Evolutionary conservation across 2,797 vertebrate genomes (phyloP).

Genomic region (Carcharodon carcharias): DNA sequence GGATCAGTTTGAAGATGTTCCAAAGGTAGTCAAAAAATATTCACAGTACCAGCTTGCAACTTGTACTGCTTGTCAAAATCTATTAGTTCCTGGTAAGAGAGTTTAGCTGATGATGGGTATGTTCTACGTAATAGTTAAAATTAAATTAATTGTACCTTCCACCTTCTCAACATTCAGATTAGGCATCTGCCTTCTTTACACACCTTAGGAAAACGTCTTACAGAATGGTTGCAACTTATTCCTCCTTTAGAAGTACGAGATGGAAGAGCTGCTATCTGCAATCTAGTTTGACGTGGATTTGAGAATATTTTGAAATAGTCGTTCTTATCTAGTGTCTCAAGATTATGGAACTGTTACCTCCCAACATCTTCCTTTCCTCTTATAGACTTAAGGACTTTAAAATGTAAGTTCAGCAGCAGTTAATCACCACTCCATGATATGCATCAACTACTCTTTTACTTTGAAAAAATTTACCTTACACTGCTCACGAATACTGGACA

Average conservation of each 20-base stretch:
- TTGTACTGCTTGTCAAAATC: slow-evolving; percentile 18
- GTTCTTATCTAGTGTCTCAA: background rate
- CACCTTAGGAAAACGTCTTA: background rate
- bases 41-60: background rate
- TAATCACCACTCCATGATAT: background rate
- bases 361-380: background rate
- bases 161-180: background rate
- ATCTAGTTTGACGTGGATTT: background rate
- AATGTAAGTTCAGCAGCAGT: background rate
- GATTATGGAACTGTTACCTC: background rate
- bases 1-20: background rate
- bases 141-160: slow-evolving; percentile 1
- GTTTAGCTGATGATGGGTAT: background rate
- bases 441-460: background rate
- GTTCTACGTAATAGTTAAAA: background rate
- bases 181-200: background rate
- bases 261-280: background rate
- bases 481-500: too few species aligned
- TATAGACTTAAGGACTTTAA: background rate
- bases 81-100: background rate
- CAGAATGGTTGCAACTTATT: background rate
- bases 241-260: background rate
- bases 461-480: too few species aligned
- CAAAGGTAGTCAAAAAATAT: background rate
- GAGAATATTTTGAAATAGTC: background rate